Base-by-base conservation (phyloP, 2,797 vertebrate species). In the Lutjanus campechanus region DNA sequence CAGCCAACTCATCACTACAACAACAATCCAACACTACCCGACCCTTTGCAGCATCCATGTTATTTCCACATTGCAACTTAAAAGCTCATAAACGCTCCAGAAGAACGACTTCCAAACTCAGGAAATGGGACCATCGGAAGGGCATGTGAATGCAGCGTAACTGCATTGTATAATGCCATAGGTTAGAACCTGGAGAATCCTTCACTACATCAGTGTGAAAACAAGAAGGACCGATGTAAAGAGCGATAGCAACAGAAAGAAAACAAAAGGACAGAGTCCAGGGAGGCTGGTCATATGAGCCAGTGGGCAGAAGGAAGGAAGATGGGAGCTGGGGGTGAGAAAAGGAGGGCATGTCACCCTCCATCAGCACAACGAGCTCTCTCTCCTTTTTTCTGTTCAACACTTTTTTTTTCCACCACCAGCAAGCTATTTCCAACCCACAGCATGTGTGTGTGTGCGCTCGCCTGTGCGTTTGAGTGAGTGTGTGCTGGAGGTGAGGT, bases 391-490 rank as follows among this genome's bases (percentile, higher is more conserved):
- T 76, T 79, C 82, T 87, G 47, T 82, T 84, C 85, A 82, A 89
- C 91, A 91, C 87, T 91, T 89, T 82, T 85, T 36, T 76, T 71
- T 69, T 94, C 93, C 94, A 96, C 95, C 95, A 94, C 92, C 8
- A 96, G 82, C 95, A 71, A 96, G 96, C 96, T 97, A 94, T 97
- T 97, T 97, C 95, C 95, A 97, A 97, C 97, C 96, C 93, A 90
- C 55, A 65, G 72, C 11, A 47, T 40, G 44, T 40, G 44, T 11
- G 8, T 44, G 67, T 58, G 62, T 73, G 69, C 61, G 22, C 61
- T n/a, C 25, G 65, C 46, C 58, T 19, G 73, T 25, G 55, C 78
- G 84, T 64, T n/a, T 79, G 56, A 25, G 83, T 73, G 84, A 64
- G 77, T 51, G 85, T 83, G 76, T 63, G 85, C 85, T 89, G 58